These are phyloP conservation scores for Heterodera schachtii DNA, from an alignment of 1,140 invertebrate species.

Conservation along the genomic window DNA sequence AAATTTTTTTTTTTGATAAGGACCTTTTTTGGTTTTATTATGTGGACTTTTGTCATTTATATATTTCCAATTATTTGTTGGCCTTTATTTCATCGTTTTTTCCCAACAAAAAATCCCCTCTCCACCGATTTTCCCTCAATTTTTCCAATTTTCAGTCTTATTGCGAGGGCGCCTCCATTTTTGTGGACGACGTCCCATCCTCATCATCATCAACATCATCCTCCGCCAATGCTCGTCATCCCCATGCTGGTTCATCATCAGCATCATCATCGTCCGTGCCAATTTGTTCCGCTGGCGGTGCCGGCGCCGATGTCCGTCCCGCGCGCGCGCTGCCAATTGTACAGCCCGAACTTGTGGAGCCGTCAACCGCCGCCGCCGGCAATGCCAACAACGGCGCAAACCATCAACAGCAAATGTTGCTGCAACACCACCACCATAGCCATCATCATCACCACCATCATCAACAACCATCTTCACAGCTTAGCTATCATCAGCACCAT, in stretches of 20 bases:
- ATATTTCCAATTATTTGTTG: neutral
- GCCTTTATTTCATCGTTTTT: conserved; percentile 7
- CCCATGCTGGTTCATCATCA: neutral
- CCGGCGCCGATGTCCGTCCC: neutral
- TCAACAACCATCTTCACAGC: too few species aligned
- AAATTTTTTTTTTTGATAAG: too few species aligned
- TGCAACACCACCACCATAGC: neutral
- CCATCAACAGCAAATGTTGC: neutral
- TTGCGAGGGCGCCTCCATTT: neutral
- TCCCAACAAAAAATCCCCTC: neutral
- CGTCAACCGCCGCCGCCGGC: too few species aligned
- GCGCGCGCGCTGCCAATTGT: neutral
- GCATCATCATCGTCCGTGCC: neutral
- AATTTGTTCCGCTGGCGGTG: too few species aligned
- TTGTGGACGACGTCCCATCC: neutral
- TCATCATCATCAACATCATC: neutral
- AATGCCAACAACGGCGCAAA: neutral
- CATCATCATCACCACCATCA: too few species aligned
- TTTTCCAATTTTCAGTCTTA: neutral
- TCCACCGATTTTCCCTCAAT: neutral
- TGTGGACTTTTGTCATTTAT: too few species aligned
- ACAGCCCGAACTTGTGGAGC: neutral
- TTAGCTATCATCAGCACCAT: conserved; percentile 22
- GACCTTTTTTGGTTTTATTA: too few species aligned
- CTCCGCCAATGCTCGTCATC: neutral